Conservation (phyloP, 2,113 vertebrate species). For the Elaphurus davidianus region DNA sequence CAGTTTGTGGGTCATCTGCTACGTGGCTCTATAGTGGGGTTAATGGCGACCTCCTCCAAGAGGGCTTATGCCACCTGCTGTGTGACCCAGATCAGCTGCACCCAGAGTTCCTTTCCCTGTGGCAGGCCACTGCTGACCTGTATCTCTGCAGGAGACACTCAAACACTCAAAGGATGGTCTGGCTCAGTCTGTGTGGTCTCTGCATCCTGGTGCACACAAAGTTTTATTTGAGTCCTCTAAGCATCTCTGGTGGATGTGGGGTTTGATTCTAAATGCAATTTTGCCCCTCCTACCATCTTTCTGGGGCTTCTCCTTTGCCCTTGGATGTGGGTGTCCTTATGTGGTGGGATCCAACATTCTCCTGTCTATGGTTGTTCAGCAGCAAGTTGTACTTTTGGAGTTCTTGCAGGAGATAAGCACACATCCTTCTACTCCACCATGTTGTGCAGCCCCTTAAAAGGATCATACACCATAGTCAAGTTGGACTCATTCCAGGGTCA, state of each 20-base stretch:
- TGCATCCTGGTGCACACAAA: not conserved
- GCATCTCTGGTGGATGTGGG: not conserved
- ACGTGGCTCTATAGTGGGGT: not conserved
- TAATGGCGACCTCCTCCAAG: not conserved
- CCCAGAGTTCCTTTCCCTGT: not conserved
- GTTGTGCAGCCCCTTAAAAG: not conserved
- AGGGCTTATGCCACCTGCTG: not conserved
- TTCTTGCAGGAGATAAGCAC: not conserved
- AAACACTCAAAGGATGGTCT: not conserved
- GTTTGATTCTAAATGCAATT: not conserved
- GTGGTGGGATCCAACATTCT: not conserved
- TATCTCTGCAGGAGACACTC: not conserved
- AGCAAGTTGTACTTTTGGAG: not conserved
- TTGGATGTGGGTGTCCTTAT: not conserved
- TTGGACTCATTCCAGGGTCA: not conserved
- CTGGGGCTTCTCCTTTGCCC: not conserved
- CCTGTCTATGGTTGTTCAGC: not conserved
- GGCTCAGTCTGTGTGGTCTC: not conserved
- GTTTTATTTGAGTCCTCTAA: not conserved
- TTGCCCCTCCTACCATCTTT: not conserved
- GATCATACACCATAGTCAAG: not conserved
- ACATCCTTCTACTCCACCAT: accelerated
- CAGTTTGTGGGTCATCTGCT: not conserved
- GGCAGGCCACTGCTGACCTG: not conserved
- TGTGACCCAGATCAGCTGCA: not conserved